Evolutionary conservation across 2,888 invertebrate genomes (phyloP).

Genomic region (Hydroisotoma schaefferi): DNA sequence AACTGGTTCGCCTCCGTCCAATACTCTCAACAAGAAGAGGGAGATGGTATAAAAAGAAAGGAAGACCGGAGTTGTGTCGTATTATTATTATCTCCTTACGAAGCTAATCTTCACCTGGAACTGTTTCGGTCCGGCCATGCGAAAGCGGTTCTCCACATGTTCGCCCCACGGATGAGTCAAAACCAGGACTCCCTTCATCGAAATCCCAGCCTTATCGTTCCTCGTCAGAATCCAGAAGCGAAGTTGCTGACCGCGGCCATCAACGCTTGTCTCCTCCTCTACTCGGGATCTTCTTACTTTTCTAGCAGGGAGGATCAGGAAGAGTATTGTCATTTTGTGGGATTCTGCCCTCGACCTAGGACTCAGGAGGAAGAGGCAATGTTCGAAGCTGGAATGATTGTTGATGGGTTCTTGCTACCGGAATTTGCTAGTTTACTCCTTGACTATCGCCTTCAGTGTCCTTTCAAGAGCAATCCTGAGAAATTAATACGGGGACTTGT

Average conservation of each 20-base stretch:
- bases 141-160: slow-evolving; percentile 15
- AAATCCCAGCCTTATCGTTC: background rate
- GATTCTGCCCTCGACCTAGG: slow-evolving; percentile 21
- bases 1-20: slow-evolving; percentile 20
- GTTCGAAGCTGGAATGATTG: slow-evolving; percentile 12
- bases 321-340: slow-evolving; percentile 18
- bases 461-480: slow-evolving; percentile 16
- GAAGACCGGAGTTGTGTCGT: background rate
- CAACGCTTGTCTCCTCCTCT: slow-evolving; percentile 10
- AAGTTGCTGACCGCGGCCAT: background rate
- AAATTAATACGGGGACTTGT: slow-evolving; percentile 17
- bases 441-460: background rate
- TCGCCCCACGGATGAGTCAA: slow-evolving; percentile 9
- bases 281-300: slow-evolving; percentile 22
- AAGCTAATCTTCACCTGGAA: slow-evolving; percentile 17
- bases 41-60: no score
- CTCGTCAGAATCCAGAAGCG: background rate
- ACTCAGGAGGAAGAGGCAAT: slow-evolving; percentile 7
- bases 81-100: slow-evolving; percentile 22
- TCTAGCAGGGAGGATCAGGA: slow-evolving; percentile 10
- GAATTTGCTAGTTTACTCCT: background rate
- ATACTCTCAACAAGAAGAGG: background rate
- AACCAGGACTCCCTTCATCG: slow-evolving; percentile 12
- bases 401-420: slow-evolving; percentile 12
- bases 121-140: slow-evolving; percentile 5